Conservation (phyloP, 2,888 invertebrate genomes). For the Euphydryas editha region DNA sequence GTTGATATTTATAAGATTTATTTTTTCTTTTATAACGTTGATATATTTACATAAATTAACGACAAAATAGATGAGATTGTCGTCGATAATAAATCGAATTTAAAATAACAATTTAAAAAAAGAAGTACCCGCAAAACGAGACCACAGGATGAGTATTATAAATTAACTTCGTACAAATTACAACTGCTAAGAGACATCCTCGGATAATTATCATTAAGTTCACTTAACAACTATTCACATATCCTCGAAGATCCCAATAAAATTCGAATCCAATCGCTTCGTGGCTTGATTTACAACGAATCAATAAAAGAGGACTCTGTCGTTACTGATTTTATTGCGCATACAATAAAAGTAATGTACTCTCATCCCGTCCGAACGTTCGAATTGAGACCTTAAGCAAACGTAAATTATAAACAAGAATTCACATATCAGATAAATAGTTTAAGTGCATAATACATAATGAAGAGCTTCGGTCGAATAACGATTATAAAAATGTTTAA, state of each 20-base stretch:
- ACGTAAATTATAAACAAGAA: constrained; percentile 31
- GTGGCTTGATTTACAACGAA: constrained; percentile 80
- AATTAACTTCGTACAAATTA: constrained; percentile 35
- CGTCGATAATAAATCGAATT: neutral
- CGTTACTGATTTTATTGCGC: constrained; percentile 77
- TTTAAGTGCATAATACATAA: neutral
- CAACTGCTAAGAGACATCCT: constrained; percentile 42
- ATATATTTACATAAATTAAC: neutral
- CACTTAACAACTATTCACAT: constrained; percentile 70
- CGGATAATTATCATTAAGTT: constrained; percentile 64
- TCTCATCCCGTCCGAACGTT: constrained; percentile 56
- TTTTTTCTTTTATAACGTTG: neutral
- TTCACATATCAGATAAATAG: constrained; percentile 11
- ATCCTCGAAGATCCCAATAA: constrained; percentile 72
- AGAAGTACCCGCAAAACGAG: constrained; percentile 6
- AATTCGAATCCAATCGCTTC: constrained; percentile 79
- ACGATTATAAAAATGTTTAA: constrained; percentile 11
- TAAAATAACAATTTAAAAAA: constrained; percentile 4
- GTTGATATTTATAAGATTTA: neutral
- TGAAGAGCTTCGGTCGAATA: constrained; percentile 3
- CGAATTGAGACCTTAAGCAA: constrained; percentile 37
- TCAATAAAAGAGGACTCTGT: constrained; percentile 80
- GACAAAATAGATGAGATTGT: neutral
- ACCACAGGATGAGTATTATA: constrained; percentile 23
- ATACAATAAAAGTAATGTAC: constrained; percentile 80